Percentiles rank a stretch among this genome's conserved stretches.
Evolutionary conservation across 2,797 vertebrate species (phyloP).

Genomic region (Buceros bicornis): DNA sequence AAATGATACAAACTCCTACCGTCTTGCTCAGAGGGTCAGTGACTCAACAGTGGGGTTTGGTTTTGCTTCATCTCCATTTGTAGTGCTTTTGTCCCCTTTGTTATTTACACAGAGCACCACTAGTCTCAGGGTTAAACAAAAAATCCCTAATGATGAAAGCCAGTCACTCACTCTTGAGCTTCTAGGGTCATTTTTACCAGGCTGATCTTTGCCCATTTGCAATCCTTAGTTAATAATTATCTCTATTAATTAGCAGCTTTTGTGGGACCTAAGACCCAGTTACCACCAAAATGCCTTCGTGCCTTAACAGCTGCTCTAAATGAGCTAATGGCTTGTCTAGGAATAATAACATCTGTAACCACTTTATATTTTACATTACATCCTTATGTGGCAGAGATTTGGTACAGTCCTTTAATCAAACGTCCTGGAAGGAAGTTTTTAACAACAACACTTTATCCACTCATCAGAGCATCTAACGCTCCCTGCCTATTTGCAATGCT

Average conservation of each 20-base stretch:
- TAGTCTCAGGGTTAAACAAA: background rate
- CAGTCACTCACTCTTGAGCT: background rate
- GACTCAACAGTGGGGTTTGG: background rate
- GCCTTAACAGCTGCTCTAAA: conserved; percentile 35
- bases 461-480: conserved; percentile 52
- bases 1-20: background rate
- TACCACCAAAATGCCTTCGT: conserved; percentile 26
- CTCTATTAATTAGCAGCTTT: conserved; percentile 52
- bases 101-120: conserved; percentile 25
- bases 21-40: background rate
- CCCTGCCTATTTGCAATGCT: conserved; percentile 34
- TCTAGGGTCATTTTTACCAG: background rate
- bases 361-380: background rate
- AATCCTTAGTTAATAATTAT: background rate
- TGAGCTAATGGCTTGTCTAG: conserved; percentile 62
- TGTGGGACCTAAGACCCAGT: conserved; percentile 27
- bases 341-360: conserved; percentile 27
- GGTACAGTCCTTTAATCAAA: conserved; percentile 57
- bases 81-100: background rate
- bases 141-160: conserved; percentile 5
- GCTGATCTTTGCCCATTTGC: background rate
- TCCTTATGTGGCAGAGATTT: conserved; percentile 44
- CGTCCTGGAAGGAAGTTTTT: conserved; percentile 40
- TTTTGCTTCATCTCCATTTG: conserved; percentile 23
- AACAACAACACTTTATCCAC: conserved; percentile 51